Percentiles rank a stretch among this genome's conserved stretches.
These are phyloP conservation scores for Cyaniris semiargus DNA, from an alignment of 2,888 invertebrate species.

Conservation along the genomic window DNA sequence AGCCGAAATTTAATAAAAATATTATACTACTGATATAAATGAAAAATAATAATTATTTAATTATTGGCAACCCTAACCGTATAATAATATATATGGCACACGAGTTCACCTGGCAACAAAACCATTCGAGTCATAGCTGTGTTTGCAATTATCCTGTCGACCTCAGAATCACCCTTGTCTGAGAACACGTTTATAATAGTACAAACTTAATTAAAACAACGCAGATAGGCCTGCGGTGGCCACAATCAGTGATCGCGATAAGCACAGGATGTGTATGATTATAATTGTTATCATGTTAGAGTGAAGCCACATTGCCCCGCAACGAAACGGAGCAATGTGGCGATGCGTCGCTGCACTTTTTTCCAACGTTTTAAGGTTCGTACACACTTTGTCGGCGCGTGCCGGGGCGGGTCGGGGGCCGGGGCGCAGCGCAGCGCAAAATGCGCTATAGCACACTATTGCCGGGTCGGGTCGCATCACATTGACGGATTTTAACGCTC, in stretches of 20 bases:
- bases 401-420: too few relatives aligned
- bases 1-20: too few relatives aligned
- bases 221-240: slow-evolving; percentile 42
- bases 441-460: too few relatives aligned
- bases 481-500: too few relatives aligned
- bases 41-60: neutral
- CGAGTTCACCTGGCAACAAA: slow-evolving; percentile 23
- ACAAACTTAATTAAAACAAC: slow-evolving; percentile 55
- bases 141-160: slow-evolving; percentile 32
- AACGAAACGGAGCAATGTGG: too few relatives aligned
- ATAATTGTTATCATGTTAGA: slow-evolving; percentile 2
- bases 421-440: too few relatives aligned
- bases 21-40: too few relatives aligned
- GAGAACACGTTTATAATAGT: slow-evolving; percentile 46
- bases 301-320: neutral
- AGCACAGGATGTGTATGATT: slow-evolving; percentile 10
- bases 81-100: neutral
- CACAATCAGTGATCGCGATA: slow-evolving; percentile 42
- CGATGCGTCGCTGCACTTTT: too few relatives aligned
- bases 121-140: slow-evolving; percentile 28
- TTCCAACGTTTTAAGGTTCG: too few relatives aligned
- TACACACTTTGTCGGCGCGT: too few relatives aligned
- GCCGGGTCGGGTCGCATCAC: too few relatives aligned
- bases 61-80: neutral
- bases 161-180: slow-evolving; percentile 34